These are phyloP conservation scores for Drosophila triauraria DNA, from an alignment of 1,140 invertebrate genomes.

Conservation along the genomic window DNA sequence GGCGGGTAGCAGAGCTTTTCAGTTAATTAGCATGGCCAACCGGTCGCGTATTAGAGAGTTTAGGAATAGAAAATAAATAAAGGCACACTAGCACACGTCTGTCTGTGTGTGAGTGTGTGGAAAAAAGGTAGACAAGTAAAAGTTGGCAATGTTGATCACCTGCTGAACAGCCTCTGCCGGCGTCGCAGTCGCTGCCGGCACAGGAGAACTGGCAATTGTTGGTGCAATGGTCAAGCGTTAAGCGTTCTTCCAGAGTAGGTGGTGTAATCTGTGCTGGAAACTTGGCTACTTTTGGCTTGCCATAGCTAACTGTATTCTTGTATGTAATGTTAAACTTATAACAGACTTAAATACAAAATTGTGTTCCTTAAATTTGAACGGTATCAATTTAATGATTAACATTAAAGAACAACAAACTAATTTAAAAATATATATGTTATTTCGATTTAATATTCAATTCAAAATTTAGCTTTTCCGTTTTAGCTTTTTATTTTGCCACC, in stretches of 20 bases:
- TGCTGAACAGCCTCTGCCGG: conserved; percentile 1
- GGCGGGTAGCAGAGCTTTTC: conserved; percentile 30
- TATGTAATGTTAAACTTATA: background rate
- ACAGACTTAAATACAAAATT: too few relatives aligned
- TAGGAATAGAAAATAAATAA: conserved; percentile 42
- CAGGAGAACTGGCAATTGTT: background rate
- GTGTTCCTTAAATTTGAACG: too few relatives aligned
- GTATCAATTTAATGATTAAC: too few relatives aligned
- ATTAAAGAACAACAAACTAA: too few relatives aligned
- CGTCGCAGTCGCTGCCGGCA: background rate
- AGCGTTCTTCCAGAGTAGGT: conserved; percentile 7
- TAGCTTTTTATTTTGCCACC: conserved; percentile 3
- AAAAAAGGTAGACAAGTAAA: conserved; percentile 21
- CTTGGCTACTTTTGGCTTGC: background rate
- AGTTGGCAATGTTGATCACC: conserved; percentile 32
- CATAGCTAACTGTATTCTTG: background rate
- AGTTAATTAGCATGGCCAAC: conserved; percentile 53
- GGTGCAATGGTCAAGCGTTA: conserved; percentile 25
- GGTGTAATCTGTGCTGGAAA: background rate
- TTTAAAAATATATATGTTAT: background rate
- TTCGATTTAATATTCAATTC: background rate
- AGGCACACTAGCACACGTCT: conserved; percentile 1
- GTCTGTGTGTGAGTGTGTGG: background rate
- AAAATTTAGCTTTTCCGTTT: background rate
- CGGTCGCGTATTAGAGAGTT: conserved; percentile 45